Evolutionary conservation across 2,113 vertebrate species (phyloP), one percentile per base, ranked within the genome.

Genomic region (Numida meleagris): DNA sequence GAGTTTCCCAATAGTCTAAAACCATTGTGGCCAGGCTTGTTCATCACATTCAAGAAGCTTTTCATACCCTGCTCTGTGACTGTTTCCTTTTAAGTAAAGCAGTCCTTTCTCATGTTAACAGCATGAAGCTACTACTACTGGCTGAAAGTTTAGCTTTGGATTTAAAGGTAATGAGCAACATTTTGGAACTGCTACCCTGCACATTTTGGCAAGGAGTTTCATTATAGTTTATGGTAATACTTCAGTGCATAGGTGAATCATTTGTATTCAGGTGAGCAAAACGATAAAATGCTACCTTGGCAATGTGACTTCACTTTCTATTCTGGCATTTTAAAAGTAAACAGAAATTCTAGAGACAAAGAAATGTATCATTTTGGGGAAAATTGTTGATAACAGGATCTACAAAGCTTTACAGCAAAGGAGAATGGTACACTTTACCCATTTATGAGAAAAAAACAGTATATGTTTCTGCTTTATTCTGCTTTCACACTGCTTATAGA

Each of bases 121-220:
- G 50, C 33, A 8, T 20, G 53, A 75, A 33, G 24, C 59, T 46
- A 21, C 5, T 2, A 14, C 20, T 43, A 46, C 10, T 4, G 40
- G 27, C 19, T 75, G 65, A 14, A 46, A 23, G 29, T 23, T 62
- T 61, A 34, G 46, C 14, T 21, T 43, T 23, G 25, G 43, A 38
- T 36, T 15, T 34, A 23, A 59, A 43, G 46, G 31, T 25, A 85
- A 31, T 0, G 0, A 67, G 57, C 1, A 2, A 38, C 17, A 17
- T 10, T 61, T 36, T 50, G 23, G 23, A 18, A 67, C 0, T 24
- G 1, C 2, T 4, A 17, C 19, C 20, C 34, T 18, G 20, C 38
- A 45, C 27, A 23, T 19, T 38, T 55, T 51, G 42, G 42, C 43
- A 66, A 86, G 40, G 50, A 11, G 7, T 10, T 79, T 24, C 79